Conservation (phyloP, 1,140 invertebrate genomes). For the Cylas formicarius region DNA sequence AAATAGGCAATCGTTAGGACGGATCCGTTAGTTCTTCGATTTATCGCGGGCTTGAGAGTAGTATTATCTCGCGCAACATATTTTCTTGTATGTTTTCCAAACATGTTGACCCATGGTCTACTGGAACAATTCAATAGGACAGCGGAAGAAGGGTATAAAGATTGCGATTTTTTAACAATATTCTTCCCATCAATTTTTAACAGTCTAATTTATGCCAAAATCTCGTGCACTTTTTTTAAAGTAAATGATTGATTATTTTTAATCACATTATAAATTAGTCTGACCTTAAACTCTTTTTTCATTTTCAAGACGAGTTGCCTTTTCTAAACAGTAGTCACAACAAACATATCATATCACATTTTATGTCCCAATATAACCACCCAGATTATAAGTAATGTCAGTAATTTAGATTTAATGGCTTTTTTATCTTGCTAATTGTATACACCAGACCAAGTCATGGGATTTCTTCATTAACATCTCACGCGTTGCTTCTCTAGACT, state of each 20-base stretch:
- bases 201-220: no score
- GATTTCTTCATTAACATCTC: background rate
- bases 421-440: background rate
- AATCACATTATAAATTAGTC: no score
- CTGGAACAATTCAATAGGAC: no score
- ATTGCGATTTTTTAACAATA: background rate
- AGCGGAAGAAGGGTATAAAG: background rate
- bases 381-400: background rate
- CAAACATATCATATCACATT: background rate
- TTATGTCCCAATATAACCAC: background rate
- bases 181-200: background rate
- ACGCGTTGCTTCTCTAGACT: background rate
- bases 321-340: no score
- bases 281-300: no score
- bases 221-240: no score
- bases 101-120: no score
- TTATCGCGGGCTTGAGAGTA: background rate
- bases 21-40: slow-evolving; percentile 15
- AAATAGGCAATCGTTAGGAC: slow-evolving; percentile 13
- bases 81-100: background rate
- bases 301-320: no score
- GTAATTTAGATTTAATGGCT: slow-evolving; percentile 1
- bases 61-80: background rate
- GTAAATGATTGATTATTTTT: no score
- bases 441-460: background rate